A percentile compares a stretch with the other conserved stretches of the same genome.
These are phyloP conservation scores for Poeciliopsis turrubarensis DNA, from an alignment of 2,113 vertebrate genomes.

Conservation along the genomic window DNA sequence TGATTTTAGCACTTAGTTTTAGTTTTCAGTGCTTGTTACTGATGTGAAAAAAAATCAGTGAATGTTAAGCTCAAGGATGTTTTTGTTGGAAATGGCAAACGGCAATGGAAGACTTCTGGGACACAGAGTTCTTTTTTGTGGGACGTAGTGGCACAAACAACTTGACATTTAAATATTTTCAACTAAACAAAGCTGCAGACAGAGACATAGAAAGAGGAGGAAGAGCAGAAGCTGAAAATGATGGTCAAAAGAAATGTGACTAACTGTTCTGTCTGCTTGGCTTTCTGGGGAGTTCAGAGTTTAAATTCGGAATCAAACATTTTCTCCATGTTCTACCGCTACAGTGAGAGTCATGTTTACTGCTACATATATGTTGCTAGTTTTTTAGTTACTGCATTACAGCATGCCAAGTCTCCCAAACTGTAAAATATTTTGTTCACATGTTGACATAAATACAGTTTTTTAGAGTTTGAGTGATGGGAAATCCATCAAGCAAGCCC, in stretches of 20 bases:
- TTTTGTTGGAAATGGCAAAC: constrained; percentile 35
- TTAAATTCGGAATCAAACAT: neutral
- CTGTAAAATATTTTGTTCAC: neutral
- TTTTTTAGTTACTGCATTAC: neutral
- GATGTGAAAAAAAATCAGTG: neutral
- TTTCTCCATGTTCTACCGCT: neutral
- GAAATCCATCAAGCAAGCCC: neutral
- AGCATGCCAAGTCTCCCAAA: neutral
- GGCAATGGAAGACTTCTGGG: constrained; percentile 26
- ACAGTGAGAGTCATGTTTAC: neutral
- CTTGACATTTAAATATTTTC: constrained; percentile 44
- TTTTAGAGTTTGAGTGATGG: neutral
- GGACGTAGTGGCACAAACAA: constrained; percentile 64
- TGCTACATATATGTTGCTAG: constrained; percentile 19
- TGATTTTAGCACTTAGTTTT: too few relatives aligned
- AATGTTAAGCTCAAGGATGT: constrained; percentile 59
- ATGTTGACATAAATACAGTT: neutral
- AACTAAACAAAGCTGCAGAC: constrained; percentile 14
- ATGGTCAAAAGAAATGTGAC: constrained; percentile 1
- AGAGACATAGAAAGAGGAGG: neutral
- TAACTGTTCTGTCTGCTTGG: neutral
- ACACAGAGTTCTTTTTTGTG: neutral
- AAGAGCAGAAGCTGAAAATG: neutral
- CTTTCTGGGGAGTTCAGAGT: neutral
- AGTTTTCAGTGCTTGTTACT: neutral